These are phyloP conservation scores for Polypterus senegalus DNA, from an alignment of 2,113 vertebrate species.

Conservation along the genomic window DNA sequence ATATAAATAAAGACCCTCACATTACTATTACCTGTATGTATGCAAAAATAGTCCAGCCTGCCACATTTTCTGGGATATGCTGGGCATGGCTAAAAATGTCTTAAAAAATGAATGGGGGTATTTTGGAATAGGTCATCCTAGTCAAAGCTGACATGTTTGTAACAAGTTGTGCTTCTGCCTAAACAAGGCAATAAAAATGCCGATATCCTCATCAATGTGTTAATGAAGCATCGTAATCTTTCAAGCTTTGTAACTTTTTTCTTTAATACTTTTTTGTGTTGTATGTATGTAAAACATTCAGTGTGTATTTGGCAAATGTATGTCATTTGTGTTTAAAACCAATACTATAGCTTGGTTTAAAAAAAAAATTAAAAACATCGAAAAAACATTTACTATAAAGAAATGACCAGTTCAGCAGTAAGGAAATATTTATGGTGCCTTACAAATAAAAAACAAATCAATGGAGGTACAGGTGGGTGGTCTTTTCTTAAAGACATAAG, in stretches of 20 bases:
- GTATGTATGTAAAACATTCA: conserved; percentile 54
- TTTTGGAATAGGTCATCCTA: too few relatives aligned
- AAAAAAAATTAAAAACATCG: conserved; percentile 29
- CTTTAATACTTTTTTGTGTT: conserved; percentile 54
- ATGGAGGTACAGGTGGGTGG: conserved; percentile 34
- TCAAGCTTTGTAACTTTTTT: conserved; percentile 50
- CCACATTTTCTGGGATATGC: too few relatives aligned
- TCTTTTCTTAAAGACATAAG: too few relatives aligned
- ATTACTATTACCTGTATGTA: too few relatives aligned
- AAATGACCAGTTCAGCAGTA: conserved; percentile 57
- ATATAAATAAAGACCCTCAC: too few relatives aligned
- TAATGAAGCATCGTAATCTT: conserved; percentile 46
- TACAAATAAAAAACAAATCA: conserved; percentile 54
- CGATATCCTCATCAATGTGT: too few relatives aligned
- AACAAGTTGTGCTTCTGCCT: too few relatives aligned
- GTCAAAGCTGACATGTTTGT: too few relatives aligned
- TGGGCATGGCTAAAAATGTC: too few relatives aligned
- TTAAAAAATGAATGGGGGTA: too few relatives aligned
- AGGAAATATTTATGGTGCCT: conserved; percentile 62
- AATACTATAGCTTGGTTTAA: conserved; percentile 47
- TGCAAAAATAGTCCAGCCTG: too few relatives aligned
- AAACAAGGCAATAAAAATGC: too few relatives aligned
- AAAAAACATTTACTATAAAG: conserved; percentile 51
- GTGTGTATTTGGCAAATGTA: conserved; percentile 47
- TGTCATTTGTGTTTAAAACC: conserved; percentile 48